Evolutionary conservation across 1,140 invertebrate genomes (phyloP), one percentile per base, ranked within the genome.

Genomic region (Heliothis subflexa): DNA sequence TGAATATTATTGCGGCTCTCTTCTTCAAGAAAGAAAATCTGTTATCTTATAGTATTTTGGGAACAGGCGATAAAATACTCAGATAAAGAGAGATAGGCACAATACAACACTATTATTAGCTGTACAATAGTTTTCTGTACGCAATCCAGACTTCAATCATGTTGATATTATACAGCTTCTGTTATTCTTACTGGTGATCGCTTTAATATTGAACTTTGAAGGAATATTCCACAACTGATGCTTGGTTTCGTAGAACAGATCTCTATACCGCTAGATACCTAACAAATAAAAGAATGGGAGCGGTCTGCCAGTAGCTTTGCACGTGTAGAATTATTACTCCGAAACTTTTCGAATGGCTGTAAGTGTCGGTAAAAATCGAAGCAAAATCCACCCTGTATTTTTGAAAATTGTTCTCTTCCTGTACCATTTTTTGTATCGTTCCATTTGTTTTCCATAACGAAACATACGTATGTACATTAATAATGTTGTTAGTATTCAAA

Each of bases 1-100:
- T 71, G 82, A 86, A 84, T 79, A 82, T 84, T 88, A 86, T 83
- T 84, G 83, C 68, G 77, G 79, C 71, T 72, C 49, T 10, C 54
- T 59, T 66, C 76, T 78, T 59, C 47, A 78, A 80, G 45, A 68
- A 68, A 68, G 52, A 62, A 71, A 70, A 79, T 54, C 71, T 79
- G 28, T 80, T 78, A 77, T 78, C 61, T 72, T 77, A 73, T 50
- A 68, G 18, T 68, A 47, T 71, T 71, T 71, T 71, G 70, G 59
- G 47, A 68, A 50, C 64, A 61, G 21, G 9, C 59, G 72, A 62
- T 75, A 75, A 47, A 57, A 75, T 62, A 16, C 40, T 33, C 55
- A n/a, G 40, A 21, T 28, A n/a, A 64, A 33, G 57, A 16, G 13
- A 52, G 18, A 68, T 50, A 50, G 47, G 49, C 28, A 76, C 59